phyloP scores from a whole-genome alignment of 1,140 invertebrate species.

The Drosophila simulans region DNA sequence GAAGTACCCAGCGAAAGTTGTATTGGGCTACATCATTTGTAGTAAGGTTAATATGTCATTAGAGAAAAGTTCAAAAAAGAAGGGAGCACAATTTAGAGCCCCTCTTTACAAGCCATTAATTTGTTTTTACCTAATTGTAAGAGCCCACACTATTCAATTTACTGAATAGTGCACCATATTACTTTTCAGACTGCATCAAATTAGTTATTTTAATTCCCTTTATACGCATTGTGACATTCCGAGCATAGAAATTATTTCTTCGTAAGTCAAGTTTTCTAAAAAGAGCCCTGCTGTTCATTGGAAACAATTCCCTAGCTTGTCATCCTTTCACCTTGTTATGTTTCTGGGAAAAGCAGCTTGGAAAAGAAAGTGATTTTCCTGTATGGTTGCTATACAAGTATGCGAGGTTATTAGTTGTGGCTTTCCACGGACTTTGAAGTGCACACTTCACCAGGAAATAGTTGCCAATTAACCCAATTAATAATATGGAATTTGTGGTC shows the following conservation, averaged over 20 bases:
- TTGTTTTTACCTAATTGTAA: background rate
- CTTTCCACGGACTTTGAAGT: constrained; percentile 18
- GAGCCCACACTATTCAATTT: background rate
- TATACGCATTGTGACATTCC: background rate
- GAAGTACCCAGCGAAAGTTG: background rate
- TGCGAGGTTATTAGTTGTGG: constrained; percentile 19
- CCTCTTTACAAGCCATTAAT: background rate
- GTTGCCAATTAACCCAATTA: background rate
- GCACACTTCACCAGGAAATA: constrained; percentile 1
- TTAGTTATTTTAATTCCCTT: background rate
- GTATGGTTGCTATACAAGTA: constrained; percentile 8
- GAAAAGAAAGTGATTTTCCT: background rate
- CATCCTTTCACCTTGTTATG: constrained; percentile 12
- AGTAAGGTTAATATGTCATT: too few relatives aligned
- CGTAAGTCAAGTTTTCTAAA: background rate
- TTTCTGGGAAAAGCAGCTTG: background rate
- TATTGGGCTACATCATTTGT: background rate
- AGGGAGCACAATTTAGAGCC: background rate
- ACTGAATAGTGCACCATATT: background rate
- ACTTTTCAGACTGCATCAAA: background rate
- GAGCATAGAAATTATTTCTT: background rate
- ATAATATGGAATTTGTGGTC: background rate
- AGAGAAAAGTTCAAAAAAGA: background rate
- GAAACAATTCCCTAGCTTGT: constrained; percentile 20
- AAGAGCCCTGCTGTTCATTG: constrained; percentile 3